phyloP scores from a whole-genome alignment of 2,797 vertebrate species.

The Diplodus puntazzo region DNA sequence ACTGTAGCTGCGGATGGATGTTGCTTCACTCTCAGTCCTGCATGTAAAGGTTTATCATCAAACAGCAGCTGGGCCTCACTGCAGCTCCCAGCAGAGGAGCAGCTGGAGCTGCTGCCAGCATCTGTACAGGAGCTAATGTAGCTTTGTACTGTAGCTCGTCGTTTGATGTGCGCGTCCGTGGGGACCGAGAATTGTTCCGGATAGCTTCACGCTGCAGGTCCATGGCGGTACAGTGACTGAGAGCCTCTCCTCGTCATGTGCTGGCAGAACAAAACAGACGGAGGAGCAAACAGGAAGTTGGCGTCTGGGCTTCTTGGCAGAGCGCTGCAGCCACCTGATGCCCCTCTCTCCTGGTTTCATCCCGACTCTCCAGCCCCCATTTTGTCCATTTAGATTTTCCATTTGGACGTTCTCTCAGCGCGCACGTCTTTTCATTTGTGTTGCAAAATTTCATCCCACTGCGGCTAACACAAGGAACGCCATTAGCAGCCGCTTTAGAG shows the following conservation, averaged over 20 bases:
- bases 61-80: constrained; percentile 3
- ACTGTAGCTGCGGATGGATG: neutral
- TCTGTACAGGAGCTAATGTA: neutral
- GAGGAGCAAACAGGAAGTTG: constrained; percentile 12
- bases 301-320: neutral
- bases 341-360: neutral
- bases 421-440: constrained; percentile 15
- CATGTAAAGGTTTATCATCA: constrained; percentile 45
- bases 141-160: constrained; percentile 12
- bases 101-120: constrained; percentile 26
- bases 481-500: neutral
- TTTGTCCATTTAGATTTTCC: neutral
- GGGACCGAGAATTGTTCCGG: constrained; percentile 10
- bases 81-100: constrained; percentile 9
- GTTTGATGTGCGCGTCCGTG: constrained; percentile 28
- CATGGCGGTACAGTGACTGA: neutral
- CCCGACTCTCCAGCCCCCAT: neutral
- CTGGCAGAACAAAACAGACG: constrained; percentile 16
- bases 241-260: neutral
- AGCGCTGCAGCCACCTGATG: constrained; percentile 10
- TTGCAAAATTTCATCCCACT: neutral
- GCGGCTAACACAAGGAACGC: neutral
- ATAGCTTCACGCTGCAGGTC: constrained; percentile 28
- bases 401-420: neutral
- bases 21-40: neutral